Evolutionary conservation across 37 sponge, comb jelly and placozoan species (phyloP), one percentile per base, ranked within the genome.

Genomic region (Beroe forskalii): DNA sequence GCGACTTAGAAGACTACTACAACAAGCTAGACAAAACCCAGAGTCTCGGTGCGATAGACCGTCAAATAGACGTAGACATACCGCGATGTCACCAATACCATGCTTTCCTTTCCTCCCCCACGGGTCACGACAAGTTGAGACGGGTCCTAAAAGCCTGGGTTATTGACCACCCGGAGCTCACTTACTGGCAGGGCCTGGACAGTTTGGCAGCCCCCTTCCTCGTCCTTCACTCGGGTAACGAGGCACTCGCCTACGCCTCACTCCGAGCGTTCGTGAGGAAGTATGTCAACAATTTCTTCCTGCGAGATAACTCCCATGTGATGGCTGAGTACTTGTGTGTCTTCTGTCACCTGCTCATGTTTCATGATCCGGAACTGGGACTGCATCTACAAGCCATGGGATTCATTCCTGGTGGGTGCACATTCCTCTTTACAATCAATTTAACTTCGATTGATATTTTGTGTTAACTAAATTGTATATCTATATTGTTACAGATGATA

Each of bases 151-250:
- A 96, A 75, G 95, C 97, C 0, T 98, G 97, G 97, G 93, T 98
- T 28, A 86, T 93, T 25, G 80, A 94, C 60, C 91, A 96, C 43
- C 67, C 91, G 4, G 69, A 93, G 0, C 91, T 96, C 42, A 97
- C 96, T 23, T 98, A 98, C 91, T 98, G 99, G 99, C 99, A 98
- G 95, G 97, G 99, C 4, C 60, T 98, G 76, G 99, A 98, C 64
- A 96, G 97, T n/a, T 92, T 98, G 23, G 94, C 94, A 93, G 99
- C 99, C 33, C 95, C 99, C 0, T 98, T 98, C 76, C 76, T 98
- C 0, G 69, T 93, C 4, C 92, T 98, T 61, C 94, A 95, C 83
- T 98, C 95, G 67, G 91, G 93, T 67, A 92, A 96, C 72, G 99
- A 98, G 92, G 96, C 95, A 0, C 69, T 98, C 90, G 99, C 97